Evolutionary conservation across 2,888 invertebrate species (phyloP).

Genomic region (Zeuzera pyrina): DNA sequence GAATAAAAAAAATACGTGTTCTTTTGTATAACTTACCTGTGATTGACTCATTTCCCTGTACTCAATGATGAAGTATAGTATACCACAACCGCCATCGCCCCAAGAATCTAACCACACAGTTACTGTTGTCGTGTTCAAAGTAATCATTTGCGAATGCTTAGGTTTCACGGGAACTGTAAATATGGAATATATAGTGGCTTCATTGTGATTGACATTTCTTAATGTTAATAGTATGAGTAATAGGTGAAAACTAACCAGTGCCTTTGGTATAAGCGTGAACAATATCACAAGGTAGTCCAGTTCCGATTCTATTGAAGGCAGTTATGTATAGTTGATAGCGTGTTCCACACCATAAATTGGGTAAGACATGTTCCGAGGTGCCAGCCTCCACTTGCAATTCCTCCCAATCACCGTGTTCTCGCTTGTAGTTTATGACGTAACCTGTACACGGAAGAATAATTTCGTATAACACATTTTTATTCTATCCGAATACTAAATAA

Average conservation of each 20-base stretch:
- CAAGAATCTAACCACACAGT: constrained; percentile 90
- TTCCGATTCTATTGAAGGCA: constrained; percentile 92
- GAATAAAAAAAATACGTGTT: no score
- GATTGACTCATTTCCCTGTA: constrained; percentile 78
- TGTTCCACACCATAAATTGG: constrained; percentile 90
- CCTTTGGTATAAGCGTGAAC: constrained; percentile 89
- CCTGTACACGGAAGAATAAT: constrained; percentile 64
- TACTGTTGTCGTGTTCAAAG: constrained; percentile 88
- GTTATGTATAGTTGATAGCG: constrained; percentile 91
- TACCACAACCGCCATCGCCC: constrained; percentile 92
- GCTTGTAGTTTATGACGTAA: constrained; percentile 91
- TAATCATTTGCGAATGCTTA: constrained; percentile 85
- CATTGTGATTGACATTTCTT: no score
- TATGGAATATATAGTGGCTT: no score
- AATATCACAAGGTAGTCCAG: constrained; percentile 90
- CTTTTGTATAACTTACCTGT: constrained; percentile 41
- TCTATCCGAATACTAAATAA: no score
- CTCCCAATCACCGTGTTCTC: constrained; percentile 93
- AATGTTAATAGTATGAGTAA: no score
- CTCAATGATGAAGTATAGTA: constrained; percentile 88
- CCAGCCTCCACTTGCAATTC: constrained; percentile 89
- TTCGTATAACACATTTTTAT: no score
- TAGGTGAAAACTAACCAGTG: constrained; percentile 65
- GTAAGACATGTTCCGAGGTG: constrained; percentile 83
- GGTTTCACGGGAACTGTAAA: constrained; percentile 82